Conservation (phyloP, 2,888 invertebrate genomes). For the Ophion costatus region DNA sequence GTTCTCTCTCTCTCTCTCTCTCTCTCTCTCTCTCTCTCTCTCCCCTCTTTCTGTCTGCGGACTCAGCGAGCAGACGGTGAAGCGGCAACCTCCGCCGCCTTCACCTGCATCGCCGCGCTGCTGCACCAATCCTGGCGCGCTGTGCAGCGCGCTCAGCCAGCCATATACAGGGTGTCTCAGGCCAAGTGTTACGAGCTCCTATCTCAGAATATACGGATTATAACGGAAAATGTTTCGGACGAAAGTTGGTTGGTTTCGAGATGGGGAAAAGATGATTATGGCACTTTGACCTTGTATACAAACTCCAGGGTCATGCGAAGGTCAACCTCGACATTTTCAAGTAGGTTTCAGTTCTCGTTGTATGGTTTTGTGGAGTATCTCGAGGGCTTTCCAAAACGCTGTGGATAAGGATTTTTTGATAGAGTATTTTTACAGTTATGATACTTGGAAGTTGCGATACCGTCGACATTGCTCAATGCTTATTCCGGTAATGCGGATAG, state of each 20-base stretch:
- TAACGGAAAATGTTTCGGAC: not conserved
- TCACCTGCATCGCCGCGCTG: slow-evolving; percentile 52
- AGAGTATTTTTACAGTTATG: too few species aligned
- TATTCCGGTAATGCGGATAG: too few species aligned
- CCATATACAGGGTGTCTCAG: not conserved
- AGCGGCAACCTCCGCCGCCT: slow-evolving; percentile 67
- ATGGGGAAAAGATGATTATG: not conserved
- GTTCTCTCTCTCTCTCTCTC: slow-evolving; percentile 16
- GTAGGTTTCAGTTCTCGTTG: too few species aligned
- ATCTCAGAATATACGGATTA: not conserved
- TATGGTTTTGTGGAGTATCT: too few species aligned
- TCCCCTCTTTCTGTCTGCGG: slow-evolving; percentile 14
- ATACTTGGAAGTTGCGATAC: too few species aligned
- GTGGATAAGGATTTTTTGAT: too few species aligned
- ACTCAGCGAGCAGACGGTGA: slow-evolving; percentile 65
- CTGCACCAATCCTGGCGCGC: slow-evolving; percentile 35
- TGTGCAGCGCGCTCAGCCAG: not conserved
- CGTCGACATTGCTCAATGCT: too few species aligned
- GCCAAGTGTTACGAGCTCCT: not conserved
- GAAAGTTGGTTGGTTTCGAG: not conserved
- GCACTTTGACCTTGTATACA: not conserved
- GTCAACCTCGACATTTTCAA: not conserved
- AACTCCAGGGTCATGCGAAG: not conserved
- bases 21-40: slow-evolving; percentile 30
- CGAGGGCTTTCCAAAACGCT: too few species aligned